A percentile compares a stretch with the other conserved stretches of the same genome.
Conservation (phyloP, 2,888 invertebrate genomes). For the Caenorhabditis becei region DNA sequence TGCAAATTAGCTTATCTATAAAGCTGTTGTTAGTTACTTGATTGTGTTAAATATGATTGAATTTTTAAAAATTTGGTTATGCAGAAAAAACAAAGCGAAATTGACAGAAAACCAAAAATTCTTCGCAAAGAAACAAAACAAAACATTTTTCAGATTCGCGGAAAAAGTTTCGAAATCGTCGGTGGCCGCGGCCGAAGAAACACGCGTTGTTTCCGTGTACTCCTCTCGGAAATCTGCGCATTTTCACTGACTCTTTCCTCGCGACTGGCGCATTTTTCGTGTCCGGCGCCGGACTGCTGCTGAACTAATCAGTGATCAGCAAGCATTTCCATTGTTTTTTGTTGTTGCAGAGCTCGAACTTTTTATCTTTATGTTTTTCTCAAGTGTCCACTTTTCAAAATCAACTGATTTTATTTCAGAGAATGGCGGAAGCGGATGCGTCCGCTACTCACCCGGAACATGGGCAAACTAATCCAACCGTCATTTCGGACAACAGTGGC, state of each 20-base stretch:
- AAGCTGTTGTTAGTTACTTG: too few species aligned
- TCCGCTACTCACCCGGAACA: conserved; percentile 56
- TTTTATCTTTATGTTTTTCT: neutral
- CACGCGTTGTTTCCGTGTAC: conserved; percentile 15
- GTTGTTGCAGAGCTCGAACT: neutral
- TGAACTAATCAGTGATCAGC: neutral
- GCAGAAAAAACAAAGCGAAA: too few species aligned
- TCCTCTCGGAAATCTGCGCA: conserved; percentile 30
- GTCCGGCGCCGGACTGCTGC: conserved; percentile 33
- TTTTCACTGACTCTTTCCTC: conserved; percentile 17
- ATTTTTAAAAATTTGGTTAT: neutral
- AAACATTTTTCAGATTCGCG: neutral
- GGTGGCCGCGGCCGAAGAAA: conserved; percentile 1
- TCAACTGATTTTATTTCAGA: conserved; percentile 29
- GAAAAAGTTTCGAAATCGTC: conserved; percentile 2
- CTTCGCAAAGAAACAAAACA: neutral
- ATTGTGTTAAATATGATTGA: too few species aligned
- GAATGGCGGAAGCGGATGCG: conserved; percentile 52
- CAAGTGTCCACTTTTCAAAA: neutral
- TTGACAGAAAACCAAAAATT: neutral
- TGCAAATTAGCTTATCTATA: too few species aligned
- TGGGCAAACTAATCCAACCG: conserved; percentile 53
- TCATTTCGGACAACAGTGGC: conserved; percentile 21
- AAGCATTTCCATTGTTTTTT: conserved; percentile 29
- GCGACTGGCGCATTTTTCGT: conserved; percentile 23